Percentiles rank a stretch among this genome's conserved stretches.
phyloP scores from a whole-genome alignment of 2,797 vertebrate species.

The Leptodactylus fallax region DNA sequence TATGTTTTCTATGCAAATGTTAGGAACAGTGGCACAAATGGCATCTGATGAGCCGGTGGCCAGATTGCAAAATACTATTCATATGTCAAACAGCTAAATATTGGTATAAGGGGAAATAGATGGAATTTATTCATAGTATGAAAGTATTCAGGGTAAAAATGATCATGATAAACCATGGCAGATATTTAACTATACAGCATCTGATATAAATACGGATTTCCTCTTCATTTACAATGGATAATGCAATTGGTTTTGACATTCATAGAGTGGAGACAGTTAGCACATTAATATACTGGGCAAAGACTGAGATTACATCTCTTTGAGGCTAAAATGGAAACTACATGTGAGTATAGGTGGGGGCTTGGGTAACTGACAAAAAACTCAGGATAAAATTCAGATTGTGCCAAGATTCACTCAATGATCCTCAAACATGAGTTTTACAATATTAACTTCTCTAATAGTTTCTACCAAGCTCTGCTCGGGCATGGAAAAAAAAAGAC shows the following conservation, averaged over 20 bases:
- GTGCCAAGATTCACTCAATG: background rate
- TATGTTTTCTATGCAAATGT: conserved; percentile 58
- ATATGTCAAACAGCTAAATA: conserved; percentile 53
- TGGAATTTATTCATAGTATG: conserved; percentile 36
- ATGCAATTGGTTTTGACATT: background rate
- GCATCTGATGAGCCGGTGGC: conserved; percentile 46
- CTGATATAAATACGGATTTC: background rate
- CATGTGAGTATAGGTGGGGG: background rate
- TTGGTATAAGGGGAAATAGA: conserved; percentile 22
- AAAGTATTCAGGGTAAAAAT: background rate
- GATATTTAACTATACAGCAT: background rate
- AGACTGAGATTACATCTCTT: background rate
- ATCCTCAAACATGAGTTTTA: background rate
- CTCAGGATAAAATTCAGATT: background rate
- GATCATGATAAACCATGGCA: conserved; percentile 17
- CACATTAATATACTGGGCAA: background rate
- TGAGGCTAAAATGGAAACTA: background rate
- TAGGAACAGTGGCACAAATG: conserved; percentile 44
- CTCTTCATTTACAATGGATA: background rate
- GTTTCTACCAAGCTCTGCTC: background rate
- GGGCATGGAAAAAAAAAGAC: too few species aligned
- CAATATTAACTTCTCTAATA: background rate
- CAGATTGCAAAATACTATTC: conserved; percentile 54
- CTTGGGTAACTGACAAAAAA: background rate
- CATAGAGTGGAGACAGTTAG: background rate